Base-by-base conservation (phyloP, 2,888 invertebrate genomes). In the Tethea ocularis region DNA sequence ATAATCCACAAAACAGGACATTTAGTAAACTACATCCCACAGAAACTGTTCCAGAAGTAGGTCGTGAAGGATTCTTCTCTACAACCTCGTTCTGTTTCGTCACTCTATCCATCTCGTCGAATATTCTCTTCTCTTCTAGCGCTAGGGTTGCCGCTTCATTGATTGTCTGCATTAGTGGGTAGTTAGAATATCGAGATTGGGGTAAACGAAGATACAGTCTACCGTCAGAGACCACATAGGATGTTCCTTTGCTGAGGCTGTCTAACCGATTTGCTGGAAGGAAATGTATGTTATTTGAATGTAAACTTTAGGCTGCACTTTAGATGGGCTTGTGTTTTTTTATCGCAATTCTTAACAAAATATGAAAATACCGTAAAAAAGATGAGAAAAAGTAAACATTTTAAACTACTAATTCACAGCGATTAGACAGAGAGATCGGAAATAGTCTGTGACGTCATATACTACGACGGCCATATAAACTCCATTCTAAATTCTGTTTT, bases 101-200 rank as follows among this genome's bases (percentile, higher is more conserved):
- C 1, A 93, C 81, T 22, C 89, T 80, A 8, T 91, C 86, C 71
- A 93, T 89, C 69, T 93, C 94, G 22, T 89, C 87, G 11, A 86
- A 61, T 56, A 95, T 94, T 58, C 87, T 87, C 75, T 93, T 93
- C 69, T 94, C 93, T 75, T 93, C 91, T 68, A 93, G 78, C 0
- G 95, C 89, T 10, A 95, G 80, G 0, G 89, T 85, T 1, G 96
- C 90, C 0, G 95, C 96, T 61, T 94, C 94, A 77, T 97, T 96
- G 57, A 97, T 95, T 0, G 95, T 94, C 55, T 95, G 94, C 89
- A 97, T 94, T 0, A 97, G 85, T 0, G 96, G 95, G 84, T 95
- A 97, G 78, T 96, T 96, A 0, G 82, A 72, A 60, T 78, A 84
- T 20, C 86, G 78, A 0, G 77, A 75, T 8, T 82, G 70, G 0